These are phyloP conservation scores for Dinothrombium tinctorium DNA, from an alignment of 1,140 invertebrate species.

Conservation along the genomic window DNA sequence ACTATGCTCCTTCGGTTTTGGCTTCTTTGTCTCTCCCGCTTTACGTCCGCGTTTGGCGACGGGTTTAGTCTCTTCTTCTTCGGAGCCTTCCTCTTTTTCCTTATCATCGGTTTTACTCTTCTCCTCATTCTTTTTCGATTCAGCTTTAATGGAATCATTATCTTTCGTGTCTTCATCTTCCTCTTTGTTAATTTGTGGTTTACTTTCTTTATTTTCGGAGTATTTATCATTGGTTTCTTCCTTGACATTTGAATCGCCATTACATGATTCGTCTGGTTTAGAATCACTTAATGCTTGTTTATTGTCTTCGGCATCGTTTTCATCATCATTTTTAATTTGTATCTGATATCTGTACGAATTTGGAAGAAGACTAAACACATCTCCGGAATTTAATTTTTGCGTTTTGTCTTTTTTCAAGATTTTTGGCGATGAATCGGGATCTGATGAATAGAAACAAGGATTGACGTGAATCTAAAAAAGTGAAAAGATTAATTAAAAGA, in stretches of 20 bases:
- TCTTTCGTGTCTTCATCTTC: slow-evolving; percentile 10
- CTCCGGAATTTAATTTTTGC: slow-evolving; percentile 14
- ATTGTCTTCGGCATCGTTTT: not conserved
- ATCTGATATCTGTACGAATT: slow-evolving; percentile 15
- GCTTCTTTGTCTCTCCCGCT: slow-evolving; percentile 1
- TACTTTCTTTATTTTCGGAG: not conserved
- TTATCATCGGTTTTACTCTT: not conserved
- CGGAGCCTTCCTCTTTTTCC: not conserved
- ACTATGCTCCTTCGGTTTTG: not conserved
- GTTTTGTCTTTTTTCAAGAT: slow-evolving; percentile 16
- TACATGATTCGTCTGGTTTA: not conserved
- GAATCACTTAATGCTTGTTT: slow-evolving; percentile 1
- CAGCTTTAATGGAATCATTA: slow-evolving; percentile 2
- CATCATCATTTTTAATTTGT: slow-evolving; percentile 5
- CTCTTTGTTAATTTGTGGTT: not conserved
- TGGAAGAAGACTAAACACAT: slow-evolving; percentile 16
- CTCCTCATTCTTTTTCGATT: not conserved
- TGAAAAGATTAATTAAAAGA: slow-evolving; percentile 1
- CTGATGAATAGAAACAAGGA: slow-evolving; percentile 15
- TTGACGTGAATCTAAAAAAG: slow-evolving; percentile 15
- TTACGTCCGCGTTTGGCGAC: too few species aligned
- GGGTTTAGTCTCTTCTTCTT: not conserved
- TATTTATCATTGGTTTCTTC: not conserved
- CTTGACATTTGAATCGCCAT: not conserved
- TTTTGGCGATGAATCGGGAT: slow-evolving; percentile 11